Conservation (phyloP, 1,140 invertebrate species). For the Agraylea sexmaculata region DNA sequence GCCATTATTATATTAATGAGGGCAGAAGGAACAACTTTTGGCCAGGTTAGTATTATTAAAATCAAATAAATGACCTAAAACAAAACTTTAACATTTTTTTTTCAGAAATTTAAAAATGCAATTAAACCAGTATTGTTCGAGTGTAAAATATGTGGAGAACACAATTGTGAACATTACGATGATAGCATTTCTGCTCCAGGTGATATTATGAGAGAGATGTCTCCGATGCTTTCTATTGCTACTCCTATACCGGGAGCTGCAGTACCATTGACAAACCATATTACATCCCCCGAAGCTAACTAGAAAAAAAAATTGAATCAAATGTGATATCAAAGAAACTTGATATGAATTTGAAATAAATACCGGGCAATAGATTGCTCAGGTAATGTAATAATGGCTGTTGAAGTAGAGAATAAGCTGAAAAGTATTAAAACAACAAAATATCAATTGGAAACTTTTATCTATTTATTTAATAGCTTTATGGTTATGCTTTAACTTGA, state of each 20-base stretch:
- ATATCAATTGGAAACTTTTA: too few relatives aligned
- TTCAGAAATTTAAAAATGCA: conserved; percentile 43
- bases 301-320: too few relatives aligned
- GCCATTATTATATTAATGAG: conserved; percentile 60
- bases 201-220: conserved; percentile 16
- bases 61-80: background rate
- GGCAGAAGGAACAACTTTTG: conserved; percentile 55
- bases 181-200: conserved; percentile 13
- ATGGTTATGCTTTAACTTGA: too few relatives aligned
- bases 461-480: too few relatives aligned
- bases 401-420: too few relatives aligned
- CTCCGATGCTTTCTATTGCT: conserved; percentile 20
- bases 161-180: conserved; percentile 32
- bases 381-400: background rate
- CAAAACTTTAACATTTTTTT: conserved; percentile 11
- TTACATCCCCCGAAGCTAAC: too few relatives aligned
- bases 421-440: too few relatives aligned
- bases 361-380: too few relatives aligned
- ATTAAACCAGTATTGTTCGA: conserved; percentile 45
- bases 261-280: conserved; percentile 3
- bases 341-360: too few relatives aligned
- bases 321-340: too few relatives aligned
- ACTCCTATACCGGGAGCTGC: conserved; percentile 9
- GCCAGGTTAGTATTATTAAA: conserved; percentile 55
- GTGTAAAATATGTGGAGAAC: conserved; percentile 43